Evolutionary conservation across 2,797 vertebrate genomes (phyloP).

Genomic region (Microctenopoma stevenorrisi): DNA sequence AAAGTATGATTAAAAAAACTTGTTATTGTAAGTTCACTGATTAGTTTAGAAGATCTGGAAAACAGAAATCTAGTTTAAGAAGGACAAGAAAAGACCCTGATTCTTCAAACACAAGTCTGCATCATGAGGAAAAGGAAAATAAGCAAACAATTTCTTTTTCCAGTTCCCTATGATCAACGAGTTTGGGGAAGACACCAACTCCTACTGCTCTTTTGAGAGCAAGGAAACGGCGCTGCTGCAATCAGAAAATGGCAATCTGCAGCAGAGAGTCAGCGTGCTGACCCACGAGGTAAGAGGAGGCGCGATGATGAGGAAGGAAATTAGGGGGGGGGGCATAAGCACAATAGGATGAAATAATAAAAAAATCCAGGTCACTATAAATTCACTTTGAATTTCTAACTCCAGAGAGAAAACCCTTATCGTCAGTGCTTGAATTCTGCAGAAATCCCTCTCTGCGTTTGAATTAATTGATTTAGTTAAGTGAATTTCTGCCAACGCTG

Average conservation of each 20-base stretch:
- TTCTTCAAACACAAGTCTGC: constrained; percentile 41
- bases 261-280: constrained; percentile 93
- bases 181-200: constrained; percentile 93
- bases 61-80: constrained; percentile 41
- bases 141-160: constrained; percentile 6
- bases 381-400: neutral
- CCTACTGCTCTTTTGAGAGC: constrained; percentile 92
- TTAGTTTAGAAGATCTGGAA: constrained; percentile 20
- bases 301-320: neutral
- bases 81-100: constrained; percentile 6
- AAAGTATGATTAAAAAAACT: constrained; percentile 15
- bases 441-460: constrained; percentile 30
- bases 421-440: constrained; percentile 8
- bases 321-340: neutral
- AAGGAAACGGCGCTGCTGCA: constrained; percentile 94
- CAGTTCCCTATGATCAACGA: constrained; percentile 95
- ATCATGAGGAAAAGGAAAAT: constrained; percentile 43
- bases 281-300: constrained; percentile 90
- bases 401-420: constrained; percentile 18
- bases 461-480: constrained; percentile 55
- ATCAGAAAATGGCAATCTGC: constrained; percentile 93
- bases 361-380: neutral
- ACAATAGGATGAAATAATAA: neutral
- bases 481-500: constrained; percentile 43
- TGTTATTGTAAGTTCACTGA: constrained; percentile 9